Evolutionary conservation across 2,888 invertebrate species (phyloP).

Genomic region (Leptogaster cylindrica): DNA sequence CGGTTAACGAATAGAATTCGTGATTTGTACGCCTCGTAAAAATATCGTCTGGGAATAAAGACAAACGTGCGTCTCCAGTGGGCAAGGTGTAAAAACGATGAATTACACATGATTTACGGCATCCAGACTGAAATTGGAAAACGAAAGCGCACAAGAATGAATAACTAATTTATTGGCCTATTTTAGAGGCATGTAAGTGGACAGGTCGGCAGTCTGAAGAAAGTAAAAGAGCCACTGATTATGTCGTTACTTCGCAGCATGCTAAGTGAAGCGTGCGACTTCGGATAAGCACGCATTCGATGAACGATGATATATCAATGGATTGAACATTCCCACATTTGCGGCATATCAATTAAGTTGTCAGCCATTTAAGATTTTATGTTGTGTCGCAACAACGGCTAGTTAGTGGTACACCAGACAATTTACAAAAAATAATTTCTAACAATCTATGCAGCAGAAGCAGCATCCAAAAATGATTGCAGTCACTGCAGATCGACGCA

Average conservation of each 20-base stretch:
- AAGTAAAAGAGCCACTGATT: constrained; percentile 25
- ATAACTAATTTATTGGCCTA: constrained; percentile 19
- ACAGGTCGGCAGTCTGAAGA: neutral
- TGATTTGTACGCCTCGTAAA: too few relatives aligned
- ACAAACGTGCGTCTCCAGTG: too few relatives aligned
- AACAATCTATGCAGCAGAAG: neutral
- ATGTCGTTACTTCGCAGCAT: constrained; percentile 7
- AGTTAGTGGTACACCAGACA: neutral
- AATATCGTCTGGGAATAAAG: too few relatives aligned
- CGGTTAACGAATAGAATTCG: too few relatives aligned
- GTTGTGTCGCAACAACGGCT: constrained; percentile 4
- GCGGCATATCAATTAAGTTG: constrained; percentile 8
- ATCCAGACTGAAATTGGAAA: neutral
- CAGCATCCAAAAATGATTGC: neutral
- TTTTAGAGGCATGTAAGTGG: neutral
- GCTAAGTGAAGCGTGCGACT: constrained; percentile 12
- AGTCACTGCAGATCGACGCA: constrained; percentile 7
- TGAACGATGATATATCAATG: constrained; percentile 26
- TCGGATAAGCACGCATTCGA: constrained; percentile 6
- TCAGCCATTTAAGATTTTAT: constrained; percentile 2
- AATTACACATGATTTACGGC: constrained; percentile 13
- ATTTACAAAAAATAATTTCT: constrained; percentile 13
- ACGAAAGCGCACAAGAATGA: constrained; percentile 2
- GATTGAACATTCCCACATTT: neutral
- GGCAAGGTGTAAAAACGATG: too few relatives aligned